Base-by-base conservation (phyloP, 2,888 invertebrate species). In the Agonopterix arenella region DNA sequence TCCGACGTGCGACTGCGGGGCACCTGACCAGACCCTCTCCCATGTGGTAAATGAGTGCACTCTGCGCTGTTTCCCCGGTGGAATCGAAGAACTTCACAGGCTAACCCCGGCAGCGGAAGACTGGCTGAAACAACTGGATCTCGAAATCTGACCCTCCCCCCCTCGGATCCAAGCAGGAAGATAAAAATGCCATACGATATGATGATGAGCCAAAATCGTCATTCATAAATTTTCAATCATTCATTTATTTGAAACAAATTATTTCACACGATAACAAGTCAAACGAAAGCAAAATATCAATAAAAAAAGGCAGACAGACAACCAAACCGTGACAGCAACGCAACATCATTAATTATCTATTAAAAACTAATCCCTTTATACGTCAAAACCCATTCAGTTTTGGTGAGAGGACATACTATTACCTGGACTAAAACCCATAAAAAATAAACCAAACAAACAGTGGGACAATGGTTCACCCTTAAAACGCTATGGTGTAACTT, bases 261-360 rank as follows among this genome's bases (percentile, higher is more conserved):
- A 46, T n/a, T 11, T 51, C 45, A 51, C 28, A 18, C 53, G 45
- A 57, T 49, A 56, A 60, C 50, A 50, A 52, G 46, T 56, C 55
- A 60, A 50, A 53, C 61, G 59, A 62, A 64, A 61, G 52, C 52
- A 57, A 61, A 28, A 68, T 59, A 62, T 57, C 52, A 55, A 62
- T 62, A 57, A 57, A 58, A 54, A 52, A 53, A 55, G 49, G 45
- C 46, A 59, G 52, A 52, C 53, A 44, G 49, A 52, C 52, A 66
- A 63, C 68, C 68, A 67, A 68, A 69, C 66, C 62, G 54, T 67
- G 61, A 68, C 72, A 66, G 58, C 55, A 48, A 50, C 47, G 61
- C 55, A 70, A 73, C 77, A 82, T 81, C 85, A 86, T 88, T 88
- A 88, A 84, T 84, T 86, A 88, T 80, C 80, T 83, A 86, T 88